Conservation (phyloP, 1,140 invertebrate genomes). For the Ceratoteleas bidentatus region DNA sequence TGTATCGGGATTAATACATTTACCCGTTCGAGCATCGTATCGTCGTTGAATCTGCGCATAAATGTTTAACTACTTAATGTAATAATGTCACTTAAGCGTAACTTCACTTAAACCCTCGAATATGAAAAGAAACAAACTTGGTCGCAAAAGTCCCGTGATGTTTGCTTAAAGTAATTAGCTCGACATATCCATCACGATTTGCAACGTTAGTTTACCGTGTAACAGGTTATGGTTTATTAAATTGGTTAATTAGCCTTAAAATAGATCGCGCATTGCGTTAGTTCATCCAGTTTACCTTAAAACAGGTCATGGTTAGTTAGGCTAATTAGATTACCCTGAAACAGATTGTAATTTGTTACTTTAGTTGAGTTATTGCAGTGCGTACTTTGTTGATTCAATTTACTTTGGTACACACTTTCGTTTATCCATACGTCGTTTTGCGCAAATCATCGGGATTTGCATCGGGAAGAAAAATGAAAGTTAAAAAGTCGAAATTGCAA, state of each 20-base stretch:
- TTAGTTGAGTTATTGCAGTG: conserved; percentile 21
- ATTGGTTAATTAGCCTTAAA: conserved; percentile 42
- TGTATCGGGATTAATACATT: too few relatives aligned
- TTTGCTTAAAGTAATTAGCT: conserved; percentile 5
- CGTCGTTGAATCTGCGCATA: too few relatives aligned
- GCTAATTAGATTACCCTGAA: conserved; percentile 43
- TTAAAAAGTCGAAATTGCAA: too few relatives aligned
- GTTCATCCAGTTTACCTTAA: conserved; percentile 40
- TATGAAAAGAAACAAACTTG: conserved; percentile 1
- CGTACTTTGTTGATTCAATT: conserved; percentile 33
- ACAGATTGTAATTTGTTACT: conserved; percentile 49
- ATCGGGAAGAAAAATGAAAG: too few relatives aligned
- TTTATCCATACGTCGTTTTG: too few relatives aligned
- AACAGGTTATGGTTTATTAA: conserved; percentile 44
- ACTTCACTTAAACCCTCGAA: not conserved
- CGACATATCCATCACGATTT: not conserved
- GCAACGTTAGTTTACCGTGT: conserved; percentile 19
- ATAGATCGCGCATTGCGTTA: conserved; percentile 30
- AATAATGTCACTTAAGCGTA: not conserved
- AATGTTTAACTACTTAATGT: too few relatives aligned
- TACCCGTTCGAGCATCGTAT: too few relatives aligned
- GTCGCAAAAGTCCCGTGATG: not conserved
- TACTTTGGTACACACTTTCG: conserved; percentile 16
- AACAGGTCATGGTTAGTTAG: conserved; percentile 52
- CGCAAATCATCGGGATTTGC: too few relatives aligned